Base-by-base conservation (phyloP, 2,797 vertebrate species). In the Orientallactaga sibirica region DNA sequence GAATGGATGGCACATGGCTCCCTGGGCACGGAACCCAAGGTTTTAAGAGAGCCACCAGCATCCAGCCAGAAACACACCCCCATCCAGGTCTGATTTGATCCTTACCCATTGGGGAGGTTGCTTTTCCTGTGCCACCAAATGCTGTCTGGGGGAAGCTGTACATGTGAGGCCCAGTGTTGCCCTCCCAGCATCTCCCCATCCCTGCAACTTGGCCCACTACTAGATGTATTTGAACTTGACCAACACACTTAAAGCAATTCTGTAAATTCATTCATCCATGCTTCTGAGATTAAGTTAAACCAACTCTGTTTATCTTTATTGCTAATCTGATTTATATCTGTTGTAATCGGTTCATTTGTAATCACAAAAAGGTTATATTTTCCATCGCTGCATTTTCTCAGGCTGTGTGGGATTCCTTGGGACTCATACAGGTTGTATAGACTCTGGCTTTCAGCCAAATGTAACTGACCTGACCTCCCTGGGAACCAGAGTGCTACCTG, bases 281-380 rank as follows among this genome's bases (percentile, higher is more conserved):
- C 77, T 55, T 92, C 88, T 95, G 92, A 90, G 97, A 97, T 82
- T 93, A 91, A 88, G 79, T 43, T 64, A 96, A 92, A 96, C 96
- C 85, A 76, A n/a, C 95, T 97, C 70, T 0, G n/a, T 79, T 97
- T 98, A 98, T 97, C 97, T 97, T 96, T 96, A 96, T 91, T 19
- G 1, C 77, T 95, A 71, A 98, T 98, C 98, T 97, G 88, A 96
- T 91, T 93, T 97, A 82, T 94, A 86, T 94, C 81, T 97, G 92
- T 97, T 73, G 90, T 96, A 27, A 5, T 90, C 9, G 3, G 94
- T 90, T 97, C 96, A 96, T 96, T 91, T 97, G 90, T 86, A 93
- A 93, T 82, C 91, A 81, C 68, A 92, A 97, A 97, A 90, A 91
- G 85, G 92, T 96, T 96, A 77, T 64, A 73, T 95, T 88, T 96